Evolutionary conservation across 2,797 vertebrate species (phyloP), one percentile per base, ranked within the genome.

Genomic region (Okamejei kenojei): DNA sequence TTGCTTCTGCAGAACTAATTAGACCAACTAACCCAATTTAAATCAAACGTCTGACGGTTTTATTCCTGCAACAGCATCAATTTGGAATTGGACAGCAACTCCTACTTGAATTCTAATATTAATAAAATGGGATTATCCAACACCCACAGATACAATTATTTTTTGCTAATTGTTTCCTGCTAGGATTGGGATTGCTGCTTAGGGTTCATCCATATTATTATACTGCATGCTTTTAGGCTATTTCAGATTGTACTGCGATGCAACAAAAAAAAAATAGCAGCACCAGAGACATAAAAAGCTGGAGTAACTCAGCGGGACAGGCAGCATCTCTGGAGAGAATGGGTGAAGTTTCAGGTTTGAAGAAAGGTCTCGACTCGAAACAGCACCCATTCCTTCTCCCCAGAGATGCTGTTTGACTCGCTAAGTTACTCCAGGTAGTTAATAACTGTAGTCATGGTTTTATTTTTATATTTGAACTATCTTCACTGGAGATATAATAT

Each of bases 151-250:
- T 92, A 76, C 71, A 92, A 76, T 76, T 74, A 74, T 35, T 32
- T 32, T 90, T 90, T 71, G 63, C 38, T 32, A 73, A 68, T 90
- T 90, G 63, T 73, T 73, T 92, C 71, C 21, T 92, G 71, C 79
- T 35, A 79, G 23, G 29, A 79, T 35, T 79, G 29, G 4, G 19
- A 79, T 8, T 79, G 32, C 6, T 80, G 79, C 90, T 45, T 92
- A 38, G 90, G 38, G 23, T 92, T 10, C 68, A 74, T 23, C 71
- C 45, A 38, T 54, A 76, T 26, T 74, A 76, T 76, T 23, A 73
- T 15, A 23, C 7, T 38, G 77, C 58, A 63, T 63, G 82, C 61
- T 63, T 23, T 54, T 84, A 10, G 58, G 26, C n/a, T n/a, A 29
- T 63, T 65, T 88, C 61, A 88, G n/a, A n/a, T 74, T 35, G n/a